A percentile compares a stretch with the other conserved stretches of the same genome.
Conservation (phyloP, 2,113 vertebrate genomes). For the Rhipidura dahli region DNA sequence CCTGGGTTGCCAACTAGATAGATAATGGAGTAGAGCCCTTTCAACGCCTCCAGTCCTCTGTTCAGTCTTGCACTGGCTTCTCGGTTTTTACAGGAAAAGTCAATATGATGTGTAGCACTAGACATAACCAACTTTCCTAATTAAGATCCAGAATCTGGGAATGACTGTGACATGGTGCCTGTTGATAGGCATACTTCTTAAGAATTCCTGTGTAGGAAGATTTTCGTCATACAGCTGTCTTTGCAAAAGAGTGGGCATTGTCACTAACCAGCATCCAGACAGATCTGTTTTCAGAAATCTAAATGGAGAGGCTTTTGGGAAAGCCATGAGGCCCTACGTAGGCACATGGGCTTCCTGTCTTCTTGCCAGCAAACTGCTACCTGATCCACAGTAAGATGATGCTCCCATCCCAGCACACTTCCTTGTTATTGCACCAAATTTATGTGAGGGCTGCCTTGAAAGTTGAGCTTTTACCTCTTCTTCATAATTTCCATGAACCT, state of each 20-base stretch:
- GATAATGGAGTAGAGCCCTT: not conserved
- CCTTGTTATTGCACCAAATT: not conserved
- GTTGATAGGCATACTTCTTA: not conserved
- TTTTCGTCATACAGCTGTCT: not conserved
- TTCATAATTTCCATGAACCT: not conserved
- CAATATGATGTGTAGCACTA: not conserved
- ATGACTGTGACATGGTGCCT: not conserved
- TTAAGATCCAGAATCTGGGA: not conserved
- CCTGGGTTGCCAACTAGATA: not conserved
- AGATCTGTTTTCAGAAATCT: not conserved
- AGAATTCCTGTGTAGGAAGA: not conserved
- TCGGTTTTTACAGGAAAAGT: not conserved
- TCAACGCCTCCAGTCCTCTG: rapidly evolving
- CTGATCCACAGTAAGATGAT: not conserved
- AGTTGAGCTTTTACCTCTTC: not conserved
- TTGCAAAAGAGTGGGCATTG: not conserved
- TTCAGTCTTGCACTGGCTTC: not conserved
- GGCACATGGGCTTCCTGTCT: not conserved
- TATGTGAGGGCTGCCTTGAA: not conserved
- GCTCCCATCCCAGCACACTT: not conserved
- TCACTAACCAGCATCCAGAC: not conserved
- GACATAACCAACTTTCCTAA: not conserved
- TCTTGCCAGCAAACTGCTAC: not conserved
- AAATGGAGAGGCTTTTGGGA: not conserved
- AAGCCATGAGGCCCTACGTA: rapidly evolving